Evolutionary conservation across 2,888 invertebrate species (phyloP), one percentile per base, ranked within the genome.

Genomic region (Sinopyrophorus schimmeli): DNA sequence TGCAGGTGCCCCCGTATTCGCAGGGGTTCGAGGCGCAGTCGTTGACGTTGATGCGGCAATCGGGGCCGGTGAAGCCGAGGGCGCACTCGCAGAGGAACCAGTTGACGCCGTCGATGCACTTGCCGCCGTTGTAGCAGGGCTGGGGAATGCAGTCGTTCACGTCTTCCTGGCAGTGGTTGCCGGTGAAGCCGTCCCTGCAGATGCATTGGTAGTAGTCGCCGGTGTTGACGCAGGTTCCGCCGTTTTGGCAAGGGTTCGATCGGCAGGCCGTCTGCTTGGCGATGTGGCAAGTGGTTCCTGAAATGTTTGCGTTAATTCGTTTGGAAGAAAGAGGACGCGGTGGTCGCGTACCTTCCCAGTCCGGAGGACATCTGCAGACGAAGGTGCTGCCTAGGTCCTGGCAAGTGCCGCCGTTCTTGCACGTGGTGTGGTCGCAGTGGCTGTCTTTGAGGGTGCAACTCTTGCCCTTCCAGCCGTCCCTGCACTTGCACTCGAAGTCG

Each of bases 1-100:
- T 80, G 71, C 92, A 89, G 38, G 86, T 87, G 53, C 84, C 83
- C 20, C 89, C 91, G 63, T 82, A 81, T 39, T 84, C 80, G 68
- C 87, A 91, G 0, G 88, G 87, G 60, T 84, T 84, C 12, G 86
- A 87, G 10, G 85, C 83, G 67, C 89, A 90, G 67, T 90, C 89
- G 70, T 89, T 87, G 14, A 89, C 83, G 70, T 89, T 87, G 61
- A 89, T 87, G 49, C 86, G 77, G 67, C 89, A 89, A 64, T 87
- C 85, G 5, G 84, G 83, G 0, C 92, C 92, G 3, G 87, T 83
- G 75, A 92, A 92, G 23, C 92, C 92, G 42, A 82, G 74, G 1
- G 87, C 83, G 72, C 93, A 93, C 68, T 89, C 83, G 75, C 93
- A 94, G 34, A 86, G 78, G 77, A 91, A 92, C 89, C 92, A 90